phyloP scores from a whole-genome alignment of 1,140 invertebrate species.

The Tetramorium alpestre region DNA sequence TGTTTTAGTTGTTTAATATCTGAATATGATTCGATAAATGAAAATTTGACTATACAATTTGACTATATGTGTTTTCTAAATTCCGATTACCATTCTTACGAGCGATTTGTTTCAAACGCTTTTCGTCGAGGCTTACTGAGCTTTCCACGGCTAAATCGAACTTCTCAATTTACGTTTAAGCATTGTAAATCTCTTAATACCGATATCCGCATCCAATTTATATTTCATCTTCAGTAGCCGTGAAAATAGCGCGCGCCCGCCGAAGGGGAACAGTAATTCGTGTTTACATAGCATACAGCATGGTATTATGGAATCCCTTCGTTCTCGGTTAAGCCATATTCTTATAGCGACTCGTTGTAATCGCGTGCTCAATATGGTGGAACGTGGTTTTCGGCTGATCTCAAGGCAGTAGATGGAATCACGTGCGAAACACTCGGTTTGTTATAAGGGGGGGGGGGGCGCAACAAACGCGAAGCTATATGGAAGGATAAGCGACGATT shows the following conservation, averaged over 20 bases:
- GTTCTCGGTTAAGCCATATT: slow-evolving; percentile 64
- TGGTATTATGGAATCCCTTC: slow-evolving; percentile 66
- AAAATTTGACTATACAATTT: neutral
- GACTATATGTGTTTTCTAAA: neutral
- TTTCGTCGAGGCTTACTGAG: slow-evolving; percentile 1
- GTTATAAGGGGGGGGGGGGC: slow-evolving; percentile 34
- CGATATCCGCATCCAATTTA: slow-evolving; percentile 57
- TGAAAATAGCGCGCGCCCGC: slow-evolving; percentile 39
- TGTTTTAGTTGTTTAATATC: neutral
- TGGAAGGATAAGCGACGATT: slow-evolving; percentile 12
- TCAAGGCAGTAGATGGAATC: slow-evolving; percentile 69
- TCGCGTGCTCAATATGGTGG: slow-evolving; percentile 68
- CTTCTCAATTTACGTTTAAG: slow-evolving; percentile 45
- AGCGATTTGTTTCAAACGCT: slow-evolving; percentile 17
- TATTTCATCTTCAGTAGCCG: slow-evolving; percentile 49
- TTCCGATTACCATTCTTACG: slow-evolving; percentile 14
- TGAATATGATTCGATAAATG: neutral
- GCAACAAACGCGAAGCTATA: slow-evolving; percentile 41
- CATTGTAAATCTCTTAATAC: slow-evolving; percentile 56
- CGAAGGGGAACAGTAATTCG: slow-evolving; percentile 47
- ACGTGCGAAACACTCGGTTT: slow-evolving; percentile 69
- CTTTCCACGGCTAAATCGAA: neutral
- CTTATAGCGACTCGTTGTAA: slow-evolving; percentile 65
- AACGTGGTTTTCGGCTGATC: slow-evolving; percentile 71
- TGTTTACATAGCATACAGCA: slow-evolving; percentile 60